Conservation (phyloP, 2,797 vertebrate species). For the Nyctalus aviator region DNA sequence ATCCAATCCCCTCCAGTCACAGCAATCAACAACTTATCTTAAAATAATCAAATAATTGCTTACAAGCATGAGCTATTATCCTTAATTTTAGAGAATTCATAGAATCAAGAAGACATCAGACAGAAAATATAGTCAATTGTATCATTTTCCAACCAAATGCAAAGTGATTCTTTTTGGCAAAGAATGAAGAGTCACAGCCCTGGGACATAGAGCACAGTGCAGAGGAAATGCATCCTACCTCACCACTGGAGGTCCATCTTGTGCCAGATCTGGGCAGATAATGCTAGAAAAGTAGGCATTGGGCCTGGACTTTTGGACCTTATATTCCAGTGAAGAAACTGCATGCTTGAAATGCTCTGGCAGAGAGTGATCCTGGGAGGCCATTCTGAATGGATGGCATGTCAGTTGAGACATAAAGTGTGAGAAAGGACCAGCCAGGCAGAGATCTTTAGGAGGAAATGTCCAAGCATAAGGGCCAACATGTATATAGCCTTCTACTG, state of each 20-base stretch:
- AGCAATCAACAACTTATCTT: neutral
- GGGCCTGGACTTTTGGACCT: neutral
- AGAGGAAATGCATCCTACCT: neutral
- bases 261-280: neutral
- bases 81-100: neutral
- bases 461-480: neutral
- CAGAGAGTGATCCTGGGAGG: neutral
- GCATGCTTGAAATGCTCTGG: neutral
- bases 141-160: neutral
- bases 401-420: neutral
- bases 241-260: neutral
- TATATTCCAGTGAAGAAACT: neutral
- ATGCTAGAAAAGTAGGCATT: neutral
- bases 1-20: neutral
- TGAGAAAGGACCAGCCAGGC: neutral
- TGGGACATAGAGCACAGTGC: neutral
- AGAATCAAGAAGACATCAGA: neutral
- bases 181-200: neutral
- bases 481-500: neutral
- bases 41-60: conserved; percentile 19
- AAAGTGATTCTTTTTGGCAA: neutral
- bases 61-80: neutral
- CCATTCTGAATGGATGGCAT: neutral
- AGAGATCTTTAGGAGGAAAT: neutral
- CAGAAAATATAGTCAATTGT: neutral